Conservation (phyloP, 64 coral and sea anemone genomes). For the Anthopleura sola region DNA sequence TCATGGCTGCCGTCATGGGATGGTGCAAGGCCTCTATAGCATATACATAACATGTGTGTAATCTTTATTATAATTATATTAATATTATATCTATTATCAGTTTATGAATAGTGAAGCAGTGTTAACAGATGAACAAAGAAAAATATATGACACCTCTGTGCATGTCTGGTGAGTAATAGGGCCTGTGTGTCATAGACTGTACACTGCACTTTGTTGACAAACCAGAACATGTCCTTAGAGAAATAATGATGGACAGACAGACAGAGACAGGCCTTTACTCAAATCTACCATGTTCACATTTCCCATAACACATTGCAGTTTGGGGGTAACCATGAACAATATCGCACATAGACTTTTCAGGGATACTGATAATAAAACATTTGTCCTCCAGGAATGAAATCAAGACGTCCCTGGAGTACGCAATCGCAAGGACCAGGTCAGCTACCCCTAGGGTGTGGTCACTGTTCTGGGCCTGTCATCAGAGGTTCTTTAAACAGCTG, state of each 20-base stretch:
- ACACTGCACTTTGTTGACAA: too few relatives aligned
- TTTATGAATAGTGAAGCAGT: constrained; percentile 69
- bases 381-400: constrained; percentile 72
- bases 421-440: constrained; percentile 73
- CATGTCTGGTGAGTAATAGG: constrained; percentile 85
- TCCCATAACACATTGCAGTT: too few relatives aligned
- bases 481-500: constrained; percentile 93
- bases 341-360: too few relatives aligned
- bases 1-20: too few relatives aligned
- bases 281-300: too few relatives aligned
- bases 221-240: too few relatives aligned
- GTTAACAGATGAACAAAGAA: constrained; percentile 68
- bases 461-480: constrained; percentile 91
- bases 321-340: too few relatives aligned
- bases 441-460: constrained; percentile 75
- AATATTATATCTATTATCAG: neutral
- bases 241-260: too few relatives aligned
- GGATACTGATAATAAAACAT: neutral
- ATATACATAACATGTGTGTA: neutral
- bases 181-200: too few relatives aligned
- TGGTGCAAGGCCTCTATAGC: too few relatives aligned
- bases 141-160: constrained; percentile 84
- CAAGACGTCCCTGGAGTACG: constrained; percentile 89
- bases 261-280: too few relatives aligned
- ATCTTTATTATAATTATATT: too few relatives aligned